These are phyloP conservation scores for Cotesia typhae DNA, from an alignment of 1,140 invertebrate genomes.

Conservation along the genomic window DNA sequence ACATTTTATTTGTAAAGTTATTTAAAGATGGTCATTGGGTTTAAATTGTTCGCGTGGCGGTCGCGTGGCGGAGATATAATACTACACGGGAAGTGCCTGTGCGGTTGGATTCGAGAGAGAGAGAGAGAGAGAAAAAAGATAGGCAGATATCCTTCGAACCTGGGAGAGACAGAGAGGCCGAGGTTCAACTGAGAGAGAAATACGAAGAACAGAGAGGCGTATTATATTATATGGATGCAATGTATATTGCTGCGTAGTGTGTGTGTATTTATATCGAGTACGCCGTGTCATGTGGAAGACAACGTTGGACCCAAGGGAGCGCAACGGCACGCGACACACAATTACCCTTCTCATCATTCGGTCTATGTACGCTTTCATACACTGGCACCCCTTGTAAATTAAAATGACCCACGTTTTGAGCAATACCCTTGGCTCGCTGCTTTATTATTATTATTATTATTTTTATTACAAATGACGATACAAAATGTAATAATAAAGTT, in stretches of 20 bases:
- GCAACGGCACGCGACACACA: constrained; percentile 59
- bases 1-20: constrained; percentile 16
- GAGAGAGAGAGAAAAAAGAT: too few species aligned
- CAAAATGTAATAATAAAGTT: too few species aligned
- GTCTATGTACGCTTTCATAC: not conserved
- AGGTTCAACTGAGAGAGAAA: constrained; percentile 8
- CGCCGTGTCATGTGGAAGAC: constrained; percentile 59
- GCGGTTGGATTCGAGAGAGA: constrained; percentile 27
- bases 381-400: not conserved
- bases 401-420: too few species aligned
- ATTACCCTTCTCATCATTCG: constrained; percentile 27
- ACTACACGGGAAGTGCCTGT: constrained; percentile 39
- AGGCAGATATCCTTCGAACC: not conserved
- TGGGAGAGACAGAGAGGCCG: not conserved
- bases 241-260: constrained; percentile 30
- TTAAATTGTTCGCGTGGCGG: constrained; percentile 52
- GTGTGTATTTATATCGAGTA: constrained; percentile 42
- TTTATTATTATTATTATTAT: too few species aligned
- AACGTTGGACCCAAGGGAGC: constrained; percentile 56
- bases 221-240: too few species aligned
- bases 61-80: constrained; percentile 50
- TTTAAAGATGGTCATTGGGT: constrained; percentile 17
- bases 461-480: too few species aligned
- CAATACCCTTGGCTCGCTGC: too few species aligned
- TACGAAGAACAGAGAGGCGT: constrained; percentile 24